phyloP scores from a whole-genome alignment of 2,888 invertebrate species.

The Dryocosmus kuriphilus region DNA sequence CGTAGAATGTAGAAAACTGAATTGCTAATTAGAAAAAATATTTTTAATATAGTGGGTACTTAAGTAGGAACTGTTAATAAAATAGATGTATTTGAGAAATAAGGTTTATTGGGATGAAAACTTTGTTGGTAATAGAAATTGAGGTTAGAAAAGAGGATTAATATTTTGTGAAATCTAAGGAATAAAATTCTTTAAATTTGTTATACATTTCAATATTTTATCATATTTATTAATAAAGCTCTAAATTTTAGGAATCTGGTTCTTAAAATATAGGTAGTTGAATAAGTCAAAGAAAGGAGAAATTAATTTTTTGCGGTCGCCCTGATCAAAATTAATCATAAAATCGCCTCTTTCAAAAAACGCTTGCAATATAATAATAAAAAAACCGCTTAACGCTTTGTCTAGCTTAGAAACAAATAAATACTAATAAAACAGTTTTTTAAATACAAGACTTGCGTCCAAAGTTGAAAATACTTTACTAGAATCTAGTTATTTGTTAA shows the following conservation, averaged over 20 bases:
- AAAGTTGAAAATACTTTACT: slow-evolving; percentile 9
- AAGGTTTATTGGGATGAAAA: neutral
- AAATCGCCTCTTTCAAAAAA: neutral
- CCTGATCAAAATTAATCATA: neutral
- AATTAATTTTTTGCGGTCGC: neutral
- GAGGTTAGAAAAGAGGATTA: neutral
- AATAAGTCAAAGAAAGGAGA: neutral
- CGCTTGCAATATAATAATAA: slow-evolving; percentile 7
- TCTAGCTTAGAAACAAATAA: slow-evolving; percentile 1
- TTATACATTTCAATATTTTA: too few species aligned
- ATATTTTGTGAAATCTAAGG: neutral
- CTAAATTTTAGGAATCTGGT: too few species aligned
- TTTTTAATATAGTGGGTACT: neutral
- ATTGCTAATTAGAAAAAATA: neutral
- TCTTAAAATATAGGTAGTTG: neutral
- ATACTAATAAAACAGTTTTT: slow-evolving; percentile 12
- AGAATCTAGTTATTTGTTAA: neutral
- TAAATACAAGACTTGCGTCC: slow-evolving; percentile 42
- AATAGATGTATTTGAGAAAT: neutral
- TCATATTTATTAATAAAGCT: too few species aligned
- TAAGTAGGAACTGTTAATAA: neutral
- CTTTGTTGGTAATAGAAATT: neutral
- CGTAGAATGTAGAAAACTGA: neutral
- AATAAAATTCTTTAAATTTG: neutral
- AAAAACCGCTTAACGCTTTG: slow-evolving; percentile 15